phyloP scores from a whole-genome alignment of 2,888 invertebrate genomes.

The Prostheceraeus crozeri region DNA sequence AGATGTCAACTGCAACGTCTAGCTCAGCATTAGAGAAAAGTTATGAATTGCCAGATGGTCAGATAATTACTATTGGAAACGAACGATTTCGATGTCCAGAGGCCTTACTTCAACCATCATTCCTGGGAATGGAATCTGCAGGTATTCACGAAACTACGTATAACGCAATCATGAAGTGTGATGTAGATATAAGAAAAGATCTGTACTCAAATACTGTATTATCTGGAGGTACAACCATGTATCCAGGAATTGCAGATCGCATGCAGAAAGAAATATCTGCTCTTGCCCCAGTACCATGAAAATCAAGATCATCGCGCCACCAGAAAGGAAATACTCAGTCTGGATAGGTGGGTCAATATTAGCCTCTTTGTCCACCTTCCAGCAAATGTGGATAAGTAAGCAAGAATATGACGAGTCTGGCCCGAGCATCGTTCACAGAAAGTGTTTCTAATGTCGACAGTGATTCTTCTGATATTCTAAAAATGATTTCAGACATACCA shows the following conservation, averaged over 20 bases:
- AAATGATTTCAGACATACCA: too few relatives aligned
- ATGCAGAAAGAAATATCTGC: conserved; percentile 96
- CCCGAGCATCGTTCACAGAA: conserved; percentile 59
- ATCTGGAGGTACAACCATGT: conserved; percentile 90
- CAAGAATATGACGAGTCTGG: conserved; percentile 84
- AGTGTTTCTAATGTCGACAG: conserved; percentile 60
- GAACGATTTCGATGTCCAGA: conserved; percentile 54
- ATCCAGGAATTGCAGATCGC: conserved; percentile 88
- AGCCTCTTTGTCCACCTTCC: conserved; percentile 77
- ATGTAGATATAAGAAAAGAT: conserved; percentile 54
- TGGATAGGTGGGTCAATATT: conserved; percentile 92
- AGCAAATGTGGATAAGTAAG: conserved; percentile 90
- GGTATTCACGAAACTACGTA: conserved; percentile 55
- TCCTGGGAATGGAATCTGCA: conserved; percentile 43
- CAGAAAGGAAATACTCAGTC: conserved; percentile 81
- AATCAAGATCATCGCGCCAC: conserved; percentile 71
- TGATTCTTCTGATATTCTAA: too few relatives aligned
- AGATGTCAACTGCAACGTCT: conserved; percentile 52
- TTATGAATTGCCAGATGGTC: conserved; percentile 54
- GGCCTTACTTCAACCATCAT: conserved; percentile 53
- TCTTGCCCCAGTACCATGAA: conserved; percentile 65
- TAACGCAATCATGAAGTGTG: conserved; percentile 55
- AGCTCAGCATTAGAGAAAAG: conserved; percentile 51
- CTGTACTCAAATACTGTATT: conserved; percentile 64
- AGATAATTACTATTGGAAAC: conserved; percentile 54